Conservation (phyloP, 2,113 vertebrate species). For the Embiotoca jacksoni region DNA sequence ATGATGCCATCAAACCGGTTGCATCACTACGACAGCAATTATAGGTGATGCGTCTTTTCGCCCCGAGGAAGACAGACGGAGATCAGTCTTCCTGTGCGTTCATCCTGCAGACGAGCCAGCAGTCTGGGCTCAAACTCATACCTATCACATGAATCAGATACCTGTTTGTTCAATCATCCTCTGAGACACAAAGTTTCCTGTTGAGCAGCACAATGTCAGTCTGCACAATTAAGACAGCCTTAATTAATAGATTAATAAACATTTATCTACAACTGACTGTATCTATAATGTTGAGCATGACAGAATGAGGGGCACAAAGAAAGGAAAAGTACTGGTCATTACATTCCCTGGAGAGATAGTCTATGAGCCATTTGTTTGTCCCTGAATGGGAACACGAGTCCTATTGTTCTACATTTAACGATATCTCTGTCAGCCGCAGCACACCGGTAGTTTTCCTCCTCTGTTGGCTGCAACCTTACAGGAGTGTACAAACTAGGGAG, state of each 20-base stretch:
- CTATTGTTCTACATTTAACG: slow-evolving; percentile 24
- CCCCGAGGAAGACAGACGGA: not conserved
- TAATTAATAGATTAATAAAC: not conserved
- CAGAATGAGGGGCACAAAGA: not conserved
- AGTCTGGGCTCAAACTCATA: not conserved
- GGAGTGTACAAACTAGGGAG: not conserved
- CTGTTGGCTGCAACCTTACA: not conserved
- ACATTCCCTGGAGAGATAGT: slow-evolving; percentile 1
- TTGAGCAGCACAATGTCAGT: not conserved
- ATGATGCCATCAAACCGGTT: slow-evolving; percentile 17
- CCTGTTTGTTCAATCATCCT: not conserved
- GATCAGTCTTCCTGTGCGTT: slow-evolving; percentile 9
- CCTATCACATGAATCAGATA: not conserved
- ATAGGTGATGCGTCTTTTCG: slow-evolving; percentile 8
- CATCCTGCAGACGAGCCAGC: not conserved
- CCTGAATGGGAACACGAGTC: slow-evolving; percentile 37
- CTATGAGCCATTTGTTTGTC: slow-evolving; percentile 6
- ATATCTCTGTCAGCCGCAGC: slow-evolving; percentile 29
- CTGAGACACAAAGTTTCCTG: not conserved
- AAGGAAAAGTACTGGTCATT: slow-evolving; percentile 13
- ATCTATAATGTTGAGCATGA: slow-evolving; percentile 7
- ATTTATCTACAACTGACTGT: not conserved
- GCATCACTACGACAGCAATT: slow-evolving; percentile 15
- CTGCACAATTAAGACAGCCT: not conserved
- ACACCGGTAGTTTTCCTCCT: slow-evolving; percentile 1